Base-by-base conservation (phyloP, 1,140 invertebrate species). In the Cyclina sinensis region DNA sequence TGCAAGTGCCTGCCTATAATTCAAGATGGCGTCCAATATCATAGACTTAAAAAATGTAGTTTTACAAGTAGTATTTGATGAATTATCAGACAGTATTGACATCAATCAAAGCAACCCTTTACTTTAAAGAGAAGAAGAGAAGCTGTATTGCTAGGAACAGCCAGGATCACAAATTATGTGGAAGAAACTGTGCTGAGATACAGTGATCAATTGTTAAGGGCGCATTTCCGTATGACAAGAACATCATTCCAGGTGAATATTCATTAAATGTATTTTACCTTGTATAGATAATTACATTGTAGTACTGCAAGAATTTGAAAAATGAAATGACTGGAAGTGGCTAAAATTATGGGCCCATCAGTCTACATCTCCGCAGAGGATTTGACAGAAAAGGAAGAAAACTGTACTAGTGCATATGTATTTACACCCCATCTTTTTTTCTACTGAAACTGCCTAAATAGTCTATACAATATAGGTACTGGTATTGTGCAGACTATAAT, bases 211-310 rank as follows among this genome's bases (percentile, higher is more conserved):
- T 37, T 74, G 48, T 85, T 74, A n/a, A 74, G 48, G 48, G 68
- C 83, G 57, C 83, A 85, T 57, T 85, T 85, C 37, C 46, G 70
- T 4, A 85, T 85, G 83, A 74, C 83, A 18, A 30, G 83, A 48
- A 68, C 62, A 46, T 83, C 80, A 46, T 83, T 83, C 68, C 57
- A 83, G 39, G 57, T 83, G 59, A 83, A 81, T 62, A 81, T 37
- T 9, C 9, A 54, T n/a, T n/a, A n/a, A n/a, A n/a, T n/a, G n/a
- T n/a, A n/a, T n/a, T n/a, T n/a, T n/a, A n/a, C n/a, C n/a, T n/a
- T n/a, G n/a, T n/a, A n/a, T n/a, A n/a, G n/a, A n/a, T n/a, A n/a
- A n/a, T n/a, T n/a, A n/a, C n/a, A n/a, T n/a, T n/a, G n/a, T n/a
- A n/a, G n/a, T n/a, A n/a, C n/a, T n/a, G n/a, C n/a, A n/a, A n/a